These are phyloP conservation scores for Charaxes varanes DNA, from an alignment of 1,140 invertebrate genomes.

Conservation along the genomic window DNA sequence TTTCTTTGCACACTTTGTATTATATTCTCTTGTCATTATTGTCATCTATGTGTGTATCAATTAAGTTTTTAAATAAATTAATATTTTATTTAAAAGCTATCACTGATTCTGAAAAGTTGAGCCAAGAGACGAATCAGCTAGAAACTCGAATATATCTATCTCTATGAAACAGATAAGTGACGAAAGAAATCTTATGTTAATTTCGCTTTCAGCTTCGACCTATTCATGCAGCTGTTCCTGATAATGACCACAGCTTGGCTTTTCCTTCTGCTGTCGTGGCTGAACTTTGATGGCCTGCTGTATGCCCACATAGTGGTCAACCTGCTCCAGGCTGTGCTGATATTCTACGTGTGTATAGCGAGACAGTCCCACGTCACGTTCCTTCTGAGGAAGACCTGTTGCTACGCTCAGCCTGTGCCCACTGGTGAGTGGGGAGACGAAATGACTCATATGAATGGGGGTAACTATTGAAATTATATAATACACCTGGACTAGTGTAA, in stretches of 20 bases:
- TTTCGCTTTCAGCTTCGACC: slow-evolving; percentile 80
- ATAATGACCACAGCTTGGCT: slow-evolving; percentile 84
- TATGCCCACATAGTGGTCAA: slow-evolving; percentile 85
- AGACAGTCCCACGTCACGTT: slow-evolving; percentile 85
- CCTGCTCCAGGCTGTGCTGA: slow-evolving; percentile 80
- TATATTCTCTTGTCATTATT: too few relatives aligned
- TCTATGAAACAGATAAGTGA: too few relatives aligned
- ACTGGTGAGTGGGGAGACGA: slow-evolving; percentile 89
- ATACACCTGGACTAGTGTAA: not conserved
- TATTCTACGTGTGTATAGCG: slow-evolving; percentile 85
- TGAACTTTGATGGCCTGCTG: slow-evolving; percentile 80
- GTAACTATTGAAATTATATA: slow-evolving; percentile 77
- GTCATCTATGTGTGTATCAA: too few relatives aligned
- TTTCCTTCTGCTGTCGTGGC: slow-evolving; percentile 82
- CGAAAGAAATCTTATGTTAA: not conserved
- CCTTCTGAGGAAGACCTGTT: slow-evolving; percentile 84
- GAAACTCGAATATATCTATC: too few relatives aligned
- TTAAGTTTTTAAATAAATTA: too few relatives aligned
- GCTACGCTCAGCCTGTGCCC: slow-evolving; percentile 78
- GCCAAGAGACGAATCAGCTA: too few relatives aligned
- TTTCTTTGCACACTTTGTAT: too few relatives aligned
- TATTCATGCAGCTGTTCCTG: slow-evolving; percentile 83
- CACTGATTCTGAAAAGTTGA: too few relatives aligned
- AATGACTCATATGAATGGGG: slow-evolving; percentile 87
- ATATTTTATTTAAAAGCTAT: too few relatives aligned